A percentile compares a stretch with the other conserved stretches of the same genome.
Conservation (phyloP, 2,888 invertebrate genomes). For the Eristalis tenax region DNA sequence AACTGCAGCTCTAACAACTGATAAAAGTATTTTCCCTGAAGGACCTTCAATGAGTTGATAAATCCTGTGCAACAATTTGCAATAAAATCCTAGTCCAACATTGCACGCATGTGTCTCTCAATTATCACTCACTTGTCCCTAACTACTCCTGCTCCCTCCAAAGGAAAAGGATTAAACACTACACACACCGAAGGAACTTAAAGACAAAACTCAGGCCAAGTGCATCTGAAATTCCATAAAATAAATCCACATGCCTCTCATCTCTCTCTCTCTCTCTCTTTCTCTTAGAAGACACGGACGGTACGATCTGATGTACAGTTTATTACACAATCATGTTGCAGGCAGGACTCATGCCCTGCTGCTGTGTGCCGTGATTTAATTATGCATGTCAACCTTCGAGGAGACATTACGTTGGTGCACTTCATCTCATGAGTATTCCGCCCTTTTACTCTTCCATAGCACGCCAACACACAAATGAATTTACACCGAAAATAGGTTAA, state of each 20-base stretch:
- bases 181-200: not conserved
- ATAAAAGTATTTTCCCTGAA: not conserved
- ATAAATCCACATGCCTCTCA: constrained; percentile 12
- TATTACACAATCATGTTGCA: constrained; percentile 55
- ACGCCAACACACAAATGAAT: not conserved
- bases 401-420: constrained; percentile 7
- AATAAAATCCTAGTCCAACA: not conserved
- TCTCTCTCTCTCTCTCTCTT: too few species aligned
- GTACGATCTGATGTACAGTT: not conserved
- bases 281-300: not conserved
- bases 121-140: not conserved
- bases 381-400: constrained; percentile 36
- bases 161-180: not conserved
- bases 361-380: constrained; percentile 53
- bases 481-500: constrained; percentile 16
- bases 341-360: constrained; percentile 23
- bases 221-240: constrained; percentile 1
- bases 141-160: not conserved
- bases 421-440: not conserved
- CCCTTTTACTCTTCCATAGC: not conserved
- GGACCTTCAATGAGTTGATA: not conserved
- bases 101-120: not conserved
- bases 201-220: not conserved
- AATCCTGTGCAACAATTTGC: not conserved
- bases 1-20: not conserved